Percentiles rank a stretch among this genome's conserved stretches.
phyloP scores from a whole-genome alignment of 2,113 vertebrate genomes.

The Ophiodon elongatus region DNA sequence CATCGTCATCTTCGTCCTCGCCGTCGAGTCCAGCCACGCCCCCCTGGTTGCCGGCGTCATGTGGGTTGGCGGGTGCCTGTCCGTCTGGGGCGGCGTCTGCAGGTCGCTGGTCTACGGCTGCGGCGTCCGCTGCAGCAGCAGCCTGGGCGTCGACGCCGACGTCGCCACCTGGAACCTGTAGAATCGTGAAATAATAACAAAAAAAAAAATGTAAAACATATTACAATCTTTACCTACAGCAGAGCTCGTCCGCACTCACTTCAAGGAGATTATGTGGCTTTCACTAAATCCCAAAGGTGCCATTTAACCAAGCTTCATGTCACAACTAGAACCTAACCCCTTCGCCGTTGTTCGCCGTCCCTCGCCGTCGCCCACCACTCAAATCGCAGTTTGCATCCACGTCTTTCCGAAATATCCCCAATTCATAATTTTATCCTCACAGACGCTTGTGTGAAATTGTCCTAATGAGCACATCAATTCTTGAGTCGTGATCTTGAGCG shows the following conservation, averaged over 20 bases:
- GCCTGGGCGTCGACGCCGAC: slow-evolving; percentile 85
- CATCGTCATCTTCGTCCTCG: slow-evolving; percentile 55
- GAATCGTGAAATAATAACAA: neutral
- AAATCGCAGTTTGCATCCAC: neutral
- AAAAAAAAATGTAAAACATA: neutral
- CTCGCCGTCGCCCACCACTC: neutral
- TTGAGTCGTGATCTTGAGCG: neutral
- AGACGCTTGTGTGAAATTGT: neutral
- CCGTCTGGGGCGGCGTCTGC: slow-evolving; percentile 33
- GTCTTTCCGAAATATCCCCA: neutral
- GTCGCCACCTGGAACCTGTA: slow-evolving; percentile 83
- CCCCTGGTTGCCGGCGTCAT: slow-evolving; percentile 43
- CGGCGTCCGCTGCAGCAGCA: slow-evolving; percentile 83
- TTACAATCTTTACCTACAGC: neutral
- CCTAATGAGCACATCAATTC: neutral
- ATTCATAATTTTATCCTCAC: neutral
- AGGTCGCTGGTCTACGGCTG: slow-evolving; percentile 31
- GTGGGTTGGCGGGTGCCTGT: slow-evolving; percentile 38
- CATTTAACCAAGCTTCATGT: neutral
- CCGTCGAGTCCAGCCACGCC: slow-evolving; percentile 59
- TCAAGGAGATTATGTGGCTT: neutral
- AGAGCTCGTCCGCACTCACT: too few relatives aligned
- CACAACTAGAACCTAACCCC: neutral
- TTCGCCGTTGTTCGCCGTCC: neutral
- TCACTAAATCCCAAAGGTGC: neutral